Base-by-base conservation (phyloP, 1,140 invertebrate genomes). In the Calephelis nemesis region DNA sequence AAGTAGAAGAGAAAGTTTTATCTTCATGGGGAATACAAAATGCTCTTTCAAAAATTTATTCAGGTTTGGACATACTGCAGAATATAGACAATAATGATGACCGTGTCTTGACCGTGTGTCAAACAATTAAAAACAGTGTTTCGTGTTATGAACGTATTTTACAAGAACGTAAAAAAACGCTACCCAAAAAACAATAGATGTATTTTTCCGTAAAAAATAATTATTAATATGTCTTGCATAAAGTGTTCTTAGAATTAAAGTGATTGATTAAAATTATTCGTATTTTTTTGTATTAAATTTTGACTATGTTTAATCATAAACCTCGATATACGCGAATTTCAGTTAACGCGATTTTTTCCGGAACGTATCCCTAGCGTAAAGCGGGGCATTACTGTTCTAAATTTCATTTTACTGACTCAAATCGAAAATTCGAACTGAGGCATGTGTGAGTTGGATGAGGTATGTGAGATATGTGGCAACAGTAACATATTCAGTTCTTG, bases 71-170 rank as follows among this genome's bases (percentile, higher is more conserved):
- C 42, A 54, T 68, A 68, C 68, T 72, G 66, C 66, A 72, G 70
- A 60, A 66, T 65, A 67, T 67, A 68, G 62, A 68, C 70, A 72
- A 62, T 19, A 19, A 19, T 19, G 15, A 19, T 19, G 15, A 19
- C 15, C 15, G 15, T 19, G 15, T 72, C 50, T 67, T 67, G 50
- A 67, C 65, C 65, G 65, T 67, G 52, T 67, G 70, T 72, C 70
- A 72, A 72, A 68, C 40, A 72, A 13, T 72, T 49, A 68, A 68
- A 67, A 71, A 71, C 65, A 63, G 70, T 71, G 65, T 71, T 71
- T 47, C 5, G 52, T 58, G 63, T 68, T 65, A 42, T 30, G 50
- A 63, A 64, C 39, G 30, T 13, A 50, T 11, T 39, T 60, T 30
- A 67, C 54, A 49, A 47, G 71, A 68, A 65, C 63, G 49, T 69